Evolutionary conservation across 2,113 vertebrate genomes (phyloP), one percentile per base, ranked within the genome.

Genomic region (Anoplopoma fimbria): DNA sequence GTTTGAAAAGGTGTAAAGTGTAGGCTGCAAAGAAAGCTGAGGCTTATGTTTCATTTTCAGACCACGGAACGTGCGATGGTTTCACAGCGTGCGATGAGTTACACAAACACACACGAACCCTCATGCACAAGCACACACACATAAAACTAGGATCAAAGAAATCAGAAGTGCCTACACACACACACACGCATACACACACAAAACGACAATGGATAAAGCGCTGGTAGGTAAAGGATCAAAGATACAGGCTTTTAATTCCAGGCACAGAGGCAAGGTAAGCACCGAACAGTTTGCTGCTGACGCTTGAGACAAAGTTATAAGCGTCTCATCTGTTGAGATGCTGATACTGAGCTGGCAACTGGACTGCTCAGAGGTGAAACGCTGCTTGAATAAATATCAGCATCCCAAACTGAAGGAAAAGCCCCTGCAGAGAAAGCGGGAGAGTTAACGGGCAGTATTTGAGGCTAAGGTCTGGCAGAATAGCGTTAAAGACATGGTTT

Each of bases 21-120:
- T 49, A 77, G 13, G 64, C 64, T 51, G 75, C 0, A 86, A 80
- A 31, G 21, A 72, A 64, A 86, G 83, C 69, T 55, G 27, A 4
- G 68, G 38, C 83, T 91, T 88, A 83, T 77, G 80, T 91, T 93
- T 85, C 86, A 90, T 91, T 87, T 88, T 82, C 69, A 89, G 81
- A 77, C 75, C 65, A 49, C 23, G 83, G 77, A 90, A 83, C 69
- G 84, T 55, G 81, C 90, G 86, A 84, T 36, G 81, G 76, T 87
- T 89, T 88, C 29, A 81, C 69, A 77, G 58, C n/a, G 67, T 70
- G 61, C 29, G 42, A 77, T 51, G 64, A 82, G 31, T 63, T 25
- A 33, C 33, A 29, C 51, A 58, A 21, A 65, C 45, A 60, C 14
- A 47, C 76, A 71, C 23, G 34, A 51, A 19, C 70, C 57, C 75